Conservation (phyloP, 1,140 invertebrate genomes). For the Macrobrachium rosenbergii region DNA sequence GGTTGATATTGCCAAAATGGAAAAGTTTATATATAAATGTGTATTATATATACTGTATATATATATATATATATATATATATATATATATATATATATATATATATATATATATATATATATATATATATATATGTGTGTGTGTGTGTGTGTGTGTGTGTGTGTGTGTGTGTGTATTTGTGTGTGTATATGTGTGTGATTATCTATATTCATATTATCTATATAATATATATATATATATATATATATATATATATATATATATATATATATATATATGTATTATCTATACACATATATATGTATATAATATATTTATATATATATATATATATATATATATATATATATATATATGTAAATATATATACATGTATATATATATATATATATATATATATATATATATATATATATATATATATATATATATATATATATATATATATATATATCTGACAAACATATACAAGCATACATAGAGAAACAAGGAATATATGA, state of each 20-base stretch:
- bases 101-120: slow-evolving; percentile 17
- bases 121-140: background rate
- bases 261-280: slow-evolving; percentile 7
- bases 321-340: slow-evolving; percentile 13
- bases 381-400: background rate
- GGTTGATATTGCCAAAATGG: background rate
- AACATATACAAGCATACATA: background rate
- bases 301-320: background rate
- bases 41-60: no score
- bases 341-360: slow-evolving; percentile 12
- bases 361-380: slow-evolving; percentile 9
- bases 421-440: background rate
- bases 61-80: slow-evolving; percentile 17
- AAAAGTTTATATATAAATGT: background rate
- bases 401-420: background rate
- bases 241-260: background rate
- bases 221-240: background rate
- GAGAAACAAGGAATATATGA: no score
- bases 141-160: background rate
- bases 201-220: background rate
- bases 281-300: background rate
- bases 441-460: slow-evolving; percentile 4
- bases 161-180: background rate
- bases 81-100: slow-evolving; percentile 17
- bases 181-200: background rate